These are phyloP conservation scores for Lanius ludovicianus DNA, from an alignment of 2,113 vertebrate genomes.

Conservation along the genomic window DNA sequence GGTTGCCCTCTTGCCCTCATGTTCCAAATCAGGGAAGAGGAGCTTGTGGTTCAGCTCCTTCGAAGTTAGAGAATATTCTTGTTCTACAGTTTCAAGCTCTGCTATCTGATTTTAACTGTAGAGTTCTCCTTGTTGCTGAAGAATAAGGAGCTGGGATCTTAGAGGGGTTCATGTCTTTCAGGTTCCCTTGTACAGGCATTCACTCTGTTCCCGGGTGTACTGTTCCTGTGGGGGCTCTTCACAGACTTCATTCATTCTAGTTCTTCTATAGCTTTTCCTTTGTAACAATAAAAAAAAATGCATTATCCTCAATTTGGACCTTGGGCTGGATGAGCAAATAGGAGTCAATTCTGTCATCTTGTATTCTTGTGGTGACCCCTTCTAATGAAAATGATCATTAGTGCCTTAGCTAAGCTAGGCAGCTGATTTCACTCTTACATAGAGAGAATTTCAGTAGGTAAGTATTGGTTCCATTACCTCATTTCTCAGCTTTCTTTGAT, in stretches of 20 bases:
- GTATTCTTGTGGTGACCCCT: background rate
- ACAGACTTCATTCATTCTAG: background rate
- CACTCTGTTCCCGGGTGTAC: background rate
- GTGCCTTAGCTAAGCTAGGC: background rate
- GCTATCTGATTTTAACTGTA: background rate
- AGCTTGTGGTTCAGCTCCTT: background rate
- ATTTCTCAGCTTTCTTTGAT: background rate
- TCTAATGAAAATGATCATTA: background rate
- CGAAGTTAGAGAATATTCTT: background rate
- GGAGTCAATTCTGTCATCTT: background rate
- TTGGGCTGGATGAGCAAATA: background rate
- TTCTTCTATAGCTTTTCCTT: background rate
- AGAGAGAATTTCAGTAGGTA: background rate
- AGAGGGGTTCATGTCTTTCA: background rate
- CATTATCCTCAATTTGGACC: background rate
- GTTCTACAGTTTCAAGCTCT: background rate
- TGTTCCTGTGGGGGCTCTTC: background rate
- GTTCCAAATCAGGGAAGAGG: background rate
- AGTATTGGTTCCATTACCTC: slow-evolving; percentile 1
- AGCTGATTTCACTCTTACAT: background rate
- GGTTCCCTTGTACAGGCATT: background rate
- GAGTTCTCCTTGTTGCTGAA: background rate
- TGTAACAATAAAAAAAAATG: background rate
- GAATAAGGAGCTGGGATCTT: background rate
- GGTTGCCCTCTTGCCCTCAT: background rate